Evolutionary conservation across 2,113 vertebrate genomes (phyloP), one percentile per base, ranked within the genome.

Genomic region (Egretta garzetta): DNA sequence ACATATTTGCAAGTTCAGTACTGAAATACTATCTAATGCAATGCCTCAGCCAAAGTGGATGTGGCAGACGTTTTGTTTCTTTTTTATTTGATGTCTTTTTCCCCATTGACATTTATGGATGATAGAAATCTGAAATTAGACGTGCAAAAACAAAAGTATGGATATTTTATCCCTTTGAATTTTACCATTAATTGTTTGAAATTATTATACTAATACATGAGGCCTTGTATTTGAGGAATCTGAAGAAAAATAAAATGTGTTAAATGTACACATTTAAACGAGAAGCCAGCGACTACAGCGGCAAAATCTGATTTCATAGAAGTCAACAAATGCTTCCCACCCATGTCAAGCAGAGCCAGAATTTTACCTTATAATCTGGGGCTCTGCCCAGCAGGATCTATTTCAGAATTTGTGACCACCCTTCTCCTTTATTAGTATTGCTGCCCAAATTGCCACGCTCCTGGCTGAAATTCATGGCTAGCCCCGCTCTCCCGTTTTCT

Each of bases 1-100:
- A 97, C 93, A 96, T 98, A 98, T 97, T 97, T 98, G 83, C 96
- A 97, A 98, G 94, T 96, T 97, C 97, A 98, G 88, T 96, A 93
- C 92, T 98, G 97, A 98, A 98, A 98, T 94, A 90, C 90, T 98
- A 97, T 97, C 94, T 97, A 95, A 94, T 80, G 79, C 87, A 88
- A 97, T 37, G 58, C 75, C 68, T 89, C 82, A 85, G 90, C 90
- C 84, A 94, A 96, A 98, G 84, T 94, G 93, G 96, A 96, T 93
- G 82, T 59, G 74, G 89, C 85, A 96, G 91, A 94, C 21, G 35
- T 62, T 86, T 96, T 82, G 80, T 90, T 77, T 96, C 89, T 91
- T 96, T 95, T 85, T 92, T 92, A 90, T 97, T 97, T 94, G 72
- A 91, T 82, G 96, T 93, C 83, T 94, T 96, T 96, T 90, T 64